These are phyloP conservation scores for Megaustenia siamemsis DNA, from an alignment of 2,888 invertebrate genomes.

Conservation along the genomic window DNA sequence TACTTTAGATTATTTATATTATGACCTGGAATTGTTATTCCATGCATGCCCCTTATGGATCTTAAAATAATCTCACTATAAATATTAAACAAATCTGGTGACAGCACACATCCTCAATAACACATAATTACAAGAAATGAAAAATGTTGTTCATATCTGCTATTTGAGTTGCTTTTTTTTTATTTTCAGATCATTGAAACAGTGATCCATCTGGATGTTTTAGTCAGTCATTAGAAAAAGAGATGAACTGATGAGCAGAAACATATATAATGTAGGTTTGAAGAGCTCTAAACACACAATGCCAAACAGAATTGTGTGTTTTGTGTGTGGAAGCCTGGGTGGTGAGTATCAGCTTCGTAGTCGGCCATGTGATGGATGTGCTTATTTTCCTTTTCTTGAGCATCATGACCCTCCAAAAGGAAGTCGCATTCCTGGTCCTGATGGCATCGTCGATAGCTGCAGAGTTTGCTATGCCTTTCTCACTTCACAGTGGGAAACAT, in stretches of 20 bases:
- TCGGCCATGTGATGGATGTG: constrained; percentile 78
- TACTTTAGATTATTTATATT: too few species aligned
- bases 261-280: not conserved
- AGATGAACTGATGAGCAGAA: too few species aligned
- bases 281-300: constrained; percentile 54
- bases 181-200: not conserved
- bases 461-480: constrained; percentile 92
- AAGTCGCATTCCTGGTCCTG: constrained; percentile 79
- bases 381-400: constrained; percentile 94
- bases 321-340: constrained; percentile 78
- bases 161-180: not conserved
- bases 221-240: too few species aligned
- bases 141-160: not conserved
- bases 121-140: too few species aligned
- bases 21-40: too few species aligned
- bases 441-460: constrained; percentile 86
- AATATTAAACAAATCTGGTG: too few species aligned
- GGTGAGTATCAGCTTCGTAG: constrained; percentile 69
- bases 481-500: constrained; percentile 94
- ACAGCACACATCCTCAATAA: too few species aligned
- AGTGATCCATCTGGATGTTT: not conserved
- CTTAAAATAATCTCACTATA: too few species aligned
- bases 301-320: constrained; percentile 74
- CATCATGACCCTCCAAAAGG: constrained; percentile 91
- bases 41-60: too few species aligned